These are phyloP conservation scores for Papilio demoleus DNA, from an alignment of 2,888 invertebrate genomes.

Conservation along the genomic window DNA sequence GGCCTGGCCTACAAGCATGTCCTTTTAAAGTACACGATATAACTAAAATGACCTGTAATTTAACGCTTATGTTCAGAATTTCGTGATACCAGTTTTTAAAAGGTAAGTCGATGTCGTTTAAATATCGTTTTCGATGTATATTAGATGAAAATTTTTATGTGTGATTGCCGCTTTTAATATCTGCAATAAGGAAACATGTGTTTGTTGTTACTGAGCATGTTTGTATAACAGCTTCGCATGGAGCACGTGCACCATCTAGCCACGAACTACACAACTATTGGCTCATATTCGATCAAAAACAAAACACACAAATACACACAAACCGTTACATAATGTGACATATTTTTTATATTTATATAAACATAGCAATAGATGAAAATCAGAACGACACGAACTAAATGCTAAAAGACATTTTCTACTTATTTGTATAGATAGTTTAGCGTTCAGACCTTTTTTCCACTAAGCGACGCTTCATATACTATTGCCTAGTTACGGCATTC, in stretches of 20 bases:
- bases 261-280: constrained; percentile 58
- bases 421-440: constrained; percentile 48
- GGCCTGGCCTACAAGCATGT: constrained; percentile 70
- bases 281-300: constrained; percentile 51
- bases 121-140: constrained; percentile 11
- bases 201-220: constrained; percentile 57
- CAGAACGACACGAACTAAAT: constrained; percentile 61
- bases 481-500: background rate
- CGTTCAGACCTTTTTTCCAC: constrained; percentile 52
- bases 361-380: constrained; percentile 54
- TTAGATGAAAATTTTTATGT: background rate
- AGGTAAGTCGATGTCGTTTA: constrained; percentile 42
- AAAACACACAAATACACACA: constrained; percentile 63
- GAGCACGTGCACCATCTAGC: constrained; percentile 69
- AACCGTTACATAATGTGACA: constrained; percentile 54
- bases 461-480: background rate
- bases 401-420: constrained; percentile 52
- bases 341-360: constrained; percentile 54
- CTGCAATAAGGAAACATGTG: constrained; percentile 31
- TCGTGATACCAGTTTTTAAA: constrained; percentile 29
- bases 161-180: constrained; percentile 33
- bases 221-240: constrained; percentile 70
- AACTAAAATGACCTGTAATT: constrained; percentile 30
- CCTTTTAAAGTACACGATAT: constrained; percentile 51
- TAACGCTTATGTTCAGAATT: constrained; percentile 33